Evolutionary conservation across 2,888 invertebrate genomes (phyloP).

Genomic region (Minunthozetes semirufus): DNA sequence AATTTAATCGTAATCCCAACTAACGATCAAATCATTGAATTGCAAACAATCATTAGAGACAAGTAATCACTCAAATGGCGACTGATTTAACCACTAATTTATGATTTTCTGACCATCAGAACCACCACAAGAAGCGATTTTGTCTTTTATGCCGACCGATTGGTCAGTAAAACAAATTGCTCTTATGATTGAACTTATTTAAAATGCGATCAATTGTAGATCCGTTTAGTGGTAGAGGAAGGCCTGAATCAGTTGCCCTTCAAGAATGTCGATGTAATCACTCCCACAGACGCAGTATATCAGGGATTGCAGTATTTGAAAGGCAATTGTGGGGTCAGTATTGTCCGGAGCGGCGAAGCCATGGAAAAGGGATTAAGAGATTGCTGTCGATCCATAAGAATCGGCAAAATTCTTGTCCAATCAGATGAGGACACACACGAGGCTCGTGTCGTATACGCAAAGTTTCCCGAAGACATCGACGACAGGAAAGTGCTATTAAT

Average conservation of each 20-base stretch:
- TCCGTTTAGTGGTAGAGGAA: constrained; percentile 94
- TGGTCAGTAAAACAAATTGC: constrained; percentile 54
- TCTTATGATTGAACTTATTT: neutral
- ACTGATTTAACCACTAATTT: neutral
- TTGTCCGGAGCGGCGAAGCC: constrained; percentile 77
- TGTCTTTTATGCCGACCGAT: constrained; percentile 94
- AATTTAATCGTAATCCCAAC: constrained; percentile 65
- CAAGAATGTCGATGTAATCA: constrained; percentile 77
- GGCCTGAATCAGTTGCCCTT: constrained; percentile 95
- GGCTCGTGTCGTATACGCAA: constrained; percentile 83
- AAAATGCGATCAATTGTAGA: constrained; percentile 51
- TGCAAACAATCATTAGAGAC: constrained; percentile 53
- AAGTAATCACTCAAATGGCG: constrained; percentile 45
- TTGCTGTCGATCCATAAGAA: constrained; percentile 95
- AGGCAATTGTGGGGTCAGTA: constrained; percentile 97
- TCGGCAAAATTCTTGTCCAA: constrained; percentile 96
- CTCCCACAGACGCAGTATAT: constrained; percentile 74
- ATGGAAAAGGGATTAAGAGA: constrained; percentile 79
- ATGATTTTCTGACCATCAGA: constrained; percentile 53
- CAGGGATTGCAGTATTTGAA: constrained; percentile 90
- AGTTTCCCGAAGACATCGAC: constrained; percentile 92
- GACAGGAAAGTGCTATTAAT: constrained; percentile 80
- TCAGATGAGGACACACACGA: constrained; percentile 93
- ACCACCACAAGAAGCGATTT: constrained; percentile 89
- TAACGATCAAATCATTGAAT: constrained; percentile 68